Evolutionary conservation across 2,113 vertebrate species (phyloP).

Genomic region (Ramphastos sulfuratus): DNA sequence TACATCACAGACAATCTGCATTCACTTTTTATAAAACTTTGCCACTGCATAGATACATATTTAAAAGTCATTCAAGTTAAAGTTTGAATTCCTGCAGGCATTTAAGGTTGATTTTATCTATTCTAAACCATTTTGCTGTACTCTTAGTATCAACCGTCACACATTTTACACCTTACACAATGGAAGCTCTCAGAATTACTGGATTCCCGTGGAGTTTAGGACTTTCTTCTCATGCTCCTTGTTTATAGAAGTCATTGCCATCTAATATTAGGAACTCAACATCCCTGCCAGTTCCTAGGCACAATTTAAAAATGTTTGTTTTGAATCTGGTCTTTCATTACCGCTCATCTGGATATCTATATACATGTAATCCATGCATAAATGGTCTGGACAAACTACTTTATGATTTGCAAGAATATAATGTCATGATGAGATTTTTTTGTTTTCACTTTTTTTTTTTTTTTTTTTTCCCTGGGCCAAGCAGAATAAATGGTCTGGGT

Average conservation of each 20-base stretch:
- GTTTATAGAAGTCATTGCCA: constrained; percentile 43
- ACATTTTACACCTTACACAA: background rate
- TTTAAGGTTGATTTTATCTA: background rate
- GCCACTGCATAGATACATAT: background rate
- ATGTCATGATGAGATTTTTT: background rate
- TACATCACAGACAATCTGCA: background rate
- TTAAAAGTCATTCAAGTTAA: background rate
- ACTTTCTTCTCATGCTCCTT: constrained; percentile 60
- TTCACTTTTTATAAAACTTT: background rate
- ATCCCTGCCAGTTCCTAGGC: constrained; percentile 52
- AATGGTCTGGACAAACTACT: background rate
- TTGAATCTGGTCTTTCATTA: constrained; percentile 48
- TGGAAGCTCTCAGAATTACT: background rate
- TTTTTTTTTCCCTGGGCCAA: background rate
- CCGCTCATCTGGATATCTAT: constrained; percentile 9
- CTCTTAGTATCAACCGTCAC: background rate
- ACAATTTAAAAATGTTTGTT: constrained; percentile 55
- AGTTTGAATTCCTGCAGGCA: background rate
- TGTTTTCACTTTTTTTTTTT: background rate
- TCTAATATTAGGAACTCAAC: constrained; percentile 63
- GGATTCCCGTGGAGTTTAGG: background rate
- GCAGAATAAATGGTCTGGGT: background rate
- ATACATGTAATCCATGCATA: background rate
- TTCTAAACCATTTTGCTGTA: background rate
- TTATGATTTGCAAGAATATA: background rate